Base-by-base conservation (phyloP, 2,797 vertebrate species). In the Harpagifer antarcticus region DNA sequence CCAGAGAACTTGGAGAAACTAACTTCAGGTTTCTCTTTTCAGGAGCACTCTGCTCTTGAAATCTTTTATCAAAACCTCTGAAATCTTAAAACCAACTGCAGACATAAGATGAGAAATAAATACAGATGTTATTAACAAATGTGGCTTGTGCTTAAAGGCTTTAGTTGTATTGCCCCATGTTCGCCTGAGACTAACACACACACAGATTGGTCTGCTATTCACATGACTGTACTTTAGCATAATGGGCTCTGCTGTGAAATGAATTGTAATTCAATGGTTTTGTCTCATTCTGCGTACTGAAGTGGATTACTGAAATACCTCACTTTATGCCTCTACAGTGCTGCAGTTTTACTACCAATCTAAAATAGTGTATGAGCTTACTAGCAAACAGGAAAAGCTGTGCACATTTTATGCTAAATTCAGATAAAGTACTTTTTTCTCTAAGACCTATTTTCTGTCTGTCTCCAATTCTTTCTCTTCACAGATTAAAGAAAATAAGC, bases 201-300 rank as follows among this genome's bases (percentile, higher is more conserved):
- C 74, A 81, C 82, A 74, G 58, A 68, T 44, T 44, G 55, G 33
- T 68, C 19, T 79, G 80, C 78, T 55, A 0, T 31, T 87, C 87
- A 92, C 90, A 92, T 93, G 90, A 92, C 86, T 87, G 66, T 74
- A 87, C 69, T 83, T 85, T 68, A 71, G 74, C 43, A 85, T 85
- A 91, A 89, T 83, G 74, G 76, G 72, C 72, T 76, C 71, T 81
- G 56, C 72, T 90, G 81, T 88, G 68, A 86, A 86, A 74, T 76
- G 75, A 58, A 71, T 77, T 89, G 80, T 90, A 83, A 89, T 81
- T 88, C 50, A 84, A 80, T 92, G 76, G 84, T 68, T 67, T 43
- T 37, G 59, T 80, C 75, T 86, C 63, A 8, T 64, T 81, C 62
- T 9, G 20, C 5, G 7, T 79, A 77, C 86, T 88, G 50, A 91